A percentile compares a stretch with the other conserved stretches of the same genome.
These are phyloP conservation scores for western clawed frog (Xenopus tropicalis) DNA, from an alignment of 2,113 vertebrate genomes.

Conservation along the genomic window DNA sequence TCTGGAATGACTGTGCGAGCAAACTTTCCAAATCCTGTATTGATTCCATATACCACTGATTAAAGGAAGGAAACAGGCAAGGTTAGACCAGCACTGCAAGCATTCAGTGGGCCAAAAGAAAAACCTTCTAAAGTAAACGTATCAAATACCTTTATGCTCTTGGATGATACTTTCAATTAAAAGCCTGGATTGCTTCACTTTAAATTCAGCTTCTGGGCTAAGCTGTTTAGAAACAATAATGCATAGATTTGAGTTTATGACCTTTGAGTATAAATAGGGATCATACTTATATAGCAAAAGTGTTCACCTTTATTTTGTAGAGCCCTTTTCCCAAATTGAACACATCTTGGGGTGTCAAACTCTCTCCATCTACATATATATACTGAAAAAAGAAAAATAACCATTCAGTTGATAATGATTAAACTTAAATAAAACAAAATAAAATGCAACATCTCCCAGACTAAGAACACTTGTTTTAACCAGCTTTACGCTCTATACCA, in stretches of 20 bases:
- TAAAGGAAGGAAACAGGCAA: conserved; percentile 16
- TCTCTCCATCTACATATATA: conserved; percentile 85
- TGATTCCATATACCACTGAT: conserved; percentile 96
- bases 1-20: conserved; percentile 90
- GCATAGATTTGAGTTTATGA: no score
- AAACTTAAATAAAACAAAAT: neutral
- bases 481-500: no score
- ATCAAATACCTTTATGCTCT: conserved; percentile 78
- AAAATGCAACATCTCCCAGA: no score
- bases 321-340: conserved; percentile 83
- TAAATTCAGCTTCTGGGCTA: conserved; percentile 74
- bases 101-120: neutral
- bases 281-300: conserved; percentile 8
- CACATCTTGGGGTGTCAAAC: conserved; percentile 82
- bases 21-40: conserved; percentile 97
- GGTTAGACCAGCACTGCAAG: neutral
- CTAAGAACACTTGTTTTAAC: no score
- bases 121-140: neutral
- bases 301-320: conserved; percentile 93
- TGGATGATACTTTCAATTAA: conserved; percentile 91
- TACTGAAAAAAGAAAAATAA: conserved; percentile 62
- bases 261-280: neutral
- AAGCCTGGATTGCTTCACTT: conserved; percentile 81
- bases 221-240: conserved; percentile 64
- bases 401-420: neutral